Evolutionary conservation across 2,113 vertebrate genomes (phyloP).

Genomic region (Pogona vitticeps): DNA sequence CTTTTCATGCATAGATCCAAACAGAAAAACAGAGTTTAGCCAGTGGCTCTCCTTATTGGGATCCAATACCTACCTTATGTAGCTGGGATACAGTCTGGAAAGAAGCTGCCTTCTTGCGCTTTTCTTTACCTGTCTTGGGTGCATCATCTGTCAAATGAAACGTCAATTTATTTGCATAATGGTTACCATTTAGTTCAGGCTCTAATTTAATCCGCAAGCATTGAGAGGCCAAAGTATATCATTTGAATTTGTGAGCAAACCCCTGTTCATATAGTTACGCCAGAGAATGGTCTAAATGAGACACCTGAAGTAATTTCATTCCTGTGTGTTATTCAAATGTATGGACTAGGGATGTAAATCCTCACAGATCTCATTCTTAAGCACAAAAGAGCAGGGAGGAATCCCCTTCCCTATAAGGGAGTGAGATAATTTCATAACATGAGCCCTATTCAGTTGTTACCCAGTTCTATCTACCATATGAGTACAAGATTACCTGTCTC

Average conservation of each 20-base stretch:
- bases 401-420: too few species aligned
- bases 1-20: background rate
- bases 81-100: constrained; percentile 94
- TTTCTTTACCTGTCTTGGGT: constrained; percentile 83
- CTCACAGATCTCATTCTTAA: too few species aligned
- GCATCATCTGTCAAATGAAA: constrained; percentile 70
- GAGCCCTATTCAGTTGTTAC: too few species aligned
- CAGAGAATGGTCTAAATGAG: background rate
- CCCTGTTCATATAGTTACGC: background rate
- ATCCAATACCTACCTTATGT: constrained; percentile 83
- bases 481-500: too few species aligned
- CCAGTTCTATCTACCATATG: too few species aligned
- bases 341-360: too few species aligned
- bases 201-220: background rate
- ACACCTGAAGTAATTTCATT: background rate
- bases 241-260: background rate
- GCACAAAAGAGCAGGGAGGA: too few species aligned
- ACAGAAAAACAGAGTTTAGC: background rate
- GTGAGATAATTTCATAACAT: too few species aligned
- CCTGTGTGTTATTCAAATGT: background rate
- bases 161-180: constrained; percentile 17
- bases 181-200: background rate
- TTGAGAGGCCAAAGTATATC: background rate
- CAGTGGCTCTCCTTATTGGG: background rate
- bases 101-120: constrained; percentile 90